Percentiles rank a stretch among this genome's conserved stretches.
These are phyloP conservation scores for Nemopilema nomurai DNA, from an alignment of 30 jellyfish, hydroid and myxozoan species.

Conservation along the genomic window DNA sequence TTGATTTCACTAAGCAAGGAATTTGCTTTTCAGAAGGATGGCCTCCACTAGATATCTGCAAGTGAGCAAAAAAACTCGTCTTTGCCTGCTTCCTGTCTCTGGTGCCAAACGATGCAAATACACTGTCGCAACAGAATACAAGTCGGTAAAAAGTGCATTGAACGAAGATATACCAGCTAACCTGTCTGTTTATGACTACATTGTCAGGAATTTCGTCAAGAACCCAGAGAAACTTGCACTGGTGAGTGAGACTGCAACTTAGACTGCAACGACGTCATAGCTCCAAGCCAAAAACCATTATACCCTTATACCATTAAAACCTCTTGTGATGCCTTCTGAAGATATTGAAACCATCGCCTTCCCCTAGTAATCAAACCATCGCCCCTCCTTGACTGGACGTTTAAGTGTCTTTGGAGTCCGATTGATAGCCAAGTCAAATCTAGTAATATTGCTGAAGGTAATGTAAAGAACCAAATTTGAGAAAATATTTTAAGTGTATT, in stretches of 20 bases:
- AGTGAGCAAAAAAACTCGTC: neutral
- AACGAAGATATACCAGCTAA: conserved; percentile 33
- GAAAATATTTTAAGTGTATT: neutral
- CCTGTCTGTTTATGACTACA: conserved; percentile 46
- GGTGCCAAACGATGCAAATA: neutral
- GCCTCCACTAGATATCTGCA: neutral
- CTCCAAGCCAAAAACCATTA: too few species aligned
- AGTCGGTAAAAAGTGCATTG: conserved; percentile 28
- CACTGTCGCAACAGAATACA: conserved; percentile 14
- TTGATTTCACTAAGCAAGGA: neutral
- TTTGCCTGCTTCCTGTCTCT: neutral
- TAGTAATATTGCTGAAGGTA: too few species aligned
- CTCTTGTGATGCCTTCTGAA: too few species aligned
- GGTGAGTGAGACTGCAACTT: too few species aligned
- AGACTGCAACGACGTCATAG: too few species aligned
- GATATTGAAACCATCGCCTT: too few species aligned
- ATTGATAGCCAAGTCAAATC: too few species aligned
- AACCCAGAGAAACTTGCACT: conserved; percentile 46
- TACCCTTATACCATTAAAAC: too few species aligned
- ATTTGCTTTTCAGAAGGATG: conserved; percentile 1
- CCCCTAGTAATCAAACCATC: too few species aligned
- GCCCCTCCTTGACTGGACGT: too few species aligned
- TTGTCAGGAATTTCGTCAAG: conserved; percentile 21
- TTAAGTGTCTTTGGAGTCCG: neutral
- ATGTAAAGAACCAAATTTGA: neutral